A percentile compares a stretch with the other conserved stretches of the same genome.
Evolutionary conservation across 2,113 vertebrate genomes (phyloP).

Genomic region (Bettongia penicillata): DNA sequence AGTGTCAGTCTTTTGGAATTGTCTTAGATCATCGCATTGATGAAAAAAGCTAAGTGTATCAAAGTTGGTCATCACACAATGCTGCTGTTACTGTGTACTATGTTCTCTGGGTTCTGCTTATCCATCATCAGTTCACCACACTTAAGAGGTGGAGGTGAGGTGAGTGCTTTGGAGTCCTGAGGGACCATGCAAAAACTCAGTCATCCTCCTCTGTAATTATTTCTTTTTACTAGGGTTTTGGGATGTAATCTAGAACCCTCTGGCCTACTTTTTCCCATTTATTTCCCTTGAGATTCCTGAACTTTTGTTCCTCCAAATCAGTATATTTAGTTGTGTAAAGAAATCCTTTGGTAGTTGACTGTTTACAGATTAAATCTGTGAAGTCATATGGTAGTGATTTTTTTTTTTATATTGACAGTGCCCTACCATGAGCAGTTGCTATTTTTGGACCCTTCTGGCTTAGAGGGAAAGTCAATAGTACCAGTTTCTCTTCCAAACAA

Average conservation of each 20-base stretch:
- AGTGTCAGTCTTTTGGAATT: too few species aligned
- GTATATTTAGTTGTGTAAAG: not conserved
- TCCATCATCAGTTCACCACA: too few species aligned
- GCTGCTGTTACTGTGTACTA: too few species aligned
- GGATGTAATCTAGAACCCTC: too few species aligned
- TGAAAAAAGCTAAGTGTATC: too few species aligned
- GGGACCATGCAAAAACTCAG: not conserved
- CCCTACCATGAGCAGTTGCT: not conserved
- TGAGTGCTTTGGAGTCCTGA: not conserved
- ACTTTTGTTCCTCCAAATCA: not conserved
- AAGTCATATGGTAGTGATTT: not conserved
- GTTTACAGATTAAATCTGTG: not conserved
- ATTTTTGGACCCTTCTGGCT: too few species aligned
- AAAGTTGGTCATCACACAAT: too few species aligned
- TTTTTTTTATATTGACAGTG: not conserved
- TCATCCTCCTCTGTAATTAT: not conserved
- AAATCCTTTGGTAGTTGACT: not conserved
- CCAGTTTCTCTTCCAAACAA: too few species aligned
- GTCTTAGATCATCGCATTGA: too few species aligned
- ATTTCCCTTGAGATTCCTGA: not conserved
- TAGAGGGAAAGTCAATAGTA: too few species aligned
- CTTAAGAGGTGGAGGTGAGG: not conserved
- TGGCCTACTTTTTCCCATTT: not conserved
- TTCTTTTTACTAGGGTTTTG: too few species aligned
- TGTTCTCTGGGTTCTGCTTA: too few species aligned